phyloP scores from a whole-genome alignment of 2,888 invertebrate genomes.

The Leucoptera coffeella region DNA sequence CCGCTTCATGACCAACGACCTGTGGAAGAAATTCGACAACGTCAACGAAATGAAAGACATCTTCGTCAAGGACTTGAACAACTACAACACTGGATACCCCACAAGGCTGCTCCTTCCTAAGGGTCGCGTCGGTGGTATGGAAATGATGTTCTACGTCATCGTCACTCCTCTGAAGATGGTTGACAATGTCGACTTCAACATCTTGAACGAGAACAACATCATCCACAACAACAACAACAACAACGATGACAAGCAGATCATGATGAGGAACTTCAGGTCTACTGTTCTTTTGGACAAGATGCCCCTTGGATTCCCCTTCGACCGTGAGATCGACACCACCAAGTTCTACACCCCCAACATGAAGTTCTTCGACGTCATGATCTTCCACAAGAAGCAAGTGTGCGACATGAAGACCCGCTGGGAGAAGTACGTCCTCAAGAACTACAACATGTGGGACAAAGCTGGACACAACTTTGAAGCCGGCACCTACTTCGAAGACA shows the following conservation, averaged over 20 bases:
- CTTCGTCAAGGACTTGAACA: slow-evolving; percentile 24
- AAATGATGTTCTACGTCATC: slow-evolving; percentile 58
- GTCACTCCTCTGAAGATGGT: slow-evolving; percentile 48
- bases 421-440: slow-evolving; percentile 25
- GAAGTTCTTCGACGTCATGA: slow-evolving; percentile 57
- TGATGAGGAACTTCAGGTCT: slow-evolving; percentile 25
- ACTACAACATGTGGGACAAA: slow-evolving; percentile 21
- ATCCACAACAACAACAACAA: too few relatives aligned
- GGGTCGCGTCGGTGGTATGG: slow-evolving; percentile 61
- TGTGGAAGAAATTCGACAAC: slow-evolving; percentile 58
- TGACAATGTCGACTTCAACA: slow-evolving; percentile 23
- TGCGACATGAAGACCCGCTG: slow-evolving; percentile 40
- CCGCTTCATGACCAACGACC: slow-evolving; percentile 56
- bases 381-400: slow-evolving; percentile 55
- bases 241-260: slow-evolving; percentile 18
- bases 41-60: slow-evolving; percentile 35
- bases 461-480: too few relatives aligned
- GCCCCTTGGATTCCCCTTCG: slow-evolving; percentile 70
- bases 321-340: slow-evolving; percentile 55
- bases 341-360: slow-evolving; percentile 62
- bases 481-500: slow-evolving; percentile 20
- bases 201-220: slow-evolving; percentile 27
- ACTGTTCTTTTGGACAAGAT: slow-evolving; percentile 51
- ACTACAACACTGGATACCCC: slow-evolving; percentile 62
- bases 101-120: slow-evolving; percentile 64